A percentile compares a stretch with the other conserved stretches of the same genome.
Conservation (phyloP, 1,140 invertebrate genomes). For the Drosophila pruinosa region DNA sequence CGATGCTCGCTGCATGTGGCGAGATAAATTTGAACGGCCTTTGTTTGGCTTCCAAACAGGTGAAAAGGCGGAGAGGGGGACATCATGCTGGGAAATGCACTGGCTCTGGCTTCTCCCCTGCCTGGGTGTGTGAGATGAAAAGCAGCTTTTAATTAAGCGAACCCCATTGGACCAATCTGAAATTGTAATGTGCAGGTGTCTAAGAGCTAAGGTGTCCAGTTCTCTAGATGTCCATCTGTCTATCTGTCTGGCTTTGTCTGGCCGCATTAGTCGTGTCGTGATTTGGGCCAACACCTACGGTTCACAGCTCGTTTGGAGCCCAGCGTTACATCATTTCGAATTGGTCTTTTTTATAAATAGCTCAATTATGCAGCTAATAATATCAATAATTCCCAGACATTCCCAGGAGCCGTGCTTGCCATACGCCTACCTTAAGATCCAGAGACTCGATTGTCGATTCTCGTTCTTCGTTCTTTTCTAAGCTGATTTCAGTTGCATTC, state of each 20-base stretch:
- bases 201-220: constrained; percentile 3
- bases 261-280: constrained; percentile 23
- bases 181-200: constrained; percentile 60
- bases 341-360: constrained; percentile 58
- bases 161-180: constrained; percentile 25
- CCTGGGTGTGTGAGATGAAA: constrained; percentile 47
- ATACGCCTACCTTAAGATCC: constrained; percentile 45
- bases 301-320: constrained; percentile 65
- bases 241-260: constrained; percentile 32
- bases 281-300: constrained; percentile 70
- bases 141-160: constrained; percentile 76
- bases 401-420: background rate
- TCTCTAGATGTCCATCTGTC: background rate
- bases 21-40: constrained; percentile 62
- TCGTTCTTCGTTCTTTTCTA: constrained; percentile 16
- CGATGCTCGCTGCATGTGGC: constrained; percentile 19
- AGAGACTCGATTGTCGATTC: background rate
- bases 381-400: constrained; percentile 62
- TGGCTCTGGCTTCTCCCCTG: constrained; percentile 1
- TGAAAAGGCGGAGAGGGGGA: constrained; percentile 13
- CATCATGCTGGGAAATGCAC: constrained; percentile 55
- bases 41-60: constrained; percentile 49
- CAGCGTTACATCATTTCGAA: constrained; percentile 27
- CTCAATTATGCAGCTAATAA: constrained; percentile 76
- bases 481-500: constrained; percentile 56